Base-by-base conservation (phyloP, 2,888 invertebrate genomes). In the Orgyia antiqua region DNA sequence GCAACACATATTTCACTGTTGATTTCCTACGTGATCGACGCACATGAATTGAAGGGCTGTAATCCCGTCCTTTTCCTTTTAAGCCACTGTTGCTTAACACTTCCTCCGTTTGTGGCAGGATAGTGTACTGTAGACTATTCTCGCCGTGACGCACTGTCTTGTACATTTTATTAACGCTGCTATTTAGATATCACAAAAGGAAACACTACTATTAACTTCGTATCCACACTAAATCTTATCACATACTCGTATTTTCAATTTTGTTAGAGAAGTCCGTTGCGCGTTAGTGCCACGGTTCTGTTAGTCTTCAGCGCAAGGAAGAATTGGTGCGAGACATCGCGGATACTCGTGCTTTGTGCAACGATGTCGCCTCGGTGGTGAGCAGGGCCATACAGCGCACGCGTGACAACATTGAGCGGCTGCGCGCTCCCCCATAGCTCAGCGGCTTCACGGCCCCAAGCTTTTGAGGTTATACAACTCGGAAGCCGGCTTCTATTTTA, bases 141-240 rank as follows among this genome's bases (percentile, higher is more conserved):
- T 92, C 92, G 42, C 92, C 92, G 69, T 92, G 92, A 43, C 91
- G 83, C 67, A 92, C 92, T 51, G 92, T 92, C 79, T 92, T 92
- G 79, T 92, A 92, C 92, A 92, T 92, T 58, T 60, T 82, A 35
- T 33, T 57, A 54, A 56, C 36, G 62, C 47, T 56, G 44, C 58
- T 67, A 62, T 49, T 56, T 54, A 51, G 62, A 37, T 47, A 45
- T 61, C 62, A 68, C 69, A 58, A 68, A 69, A 70, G 62, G 63
- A 70, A 72, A 71, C 72, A 80, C 80, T 77, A 73, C 56, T 31
- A 31, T 43, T 39, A 58, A 63, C 63, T 67, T 58, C 48, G 45
- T 51, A 54, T 42, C 51, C 49, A 64, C 65, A 53, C 45, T 52
- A 58, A 62, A 54, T 57, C 52, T 55, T 64, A 68, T 79, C 74